Evolutionary conservation across 2,113 vertebrate species (phyloP).

Genomic region (Puffinus mauretanicus): DNA sequence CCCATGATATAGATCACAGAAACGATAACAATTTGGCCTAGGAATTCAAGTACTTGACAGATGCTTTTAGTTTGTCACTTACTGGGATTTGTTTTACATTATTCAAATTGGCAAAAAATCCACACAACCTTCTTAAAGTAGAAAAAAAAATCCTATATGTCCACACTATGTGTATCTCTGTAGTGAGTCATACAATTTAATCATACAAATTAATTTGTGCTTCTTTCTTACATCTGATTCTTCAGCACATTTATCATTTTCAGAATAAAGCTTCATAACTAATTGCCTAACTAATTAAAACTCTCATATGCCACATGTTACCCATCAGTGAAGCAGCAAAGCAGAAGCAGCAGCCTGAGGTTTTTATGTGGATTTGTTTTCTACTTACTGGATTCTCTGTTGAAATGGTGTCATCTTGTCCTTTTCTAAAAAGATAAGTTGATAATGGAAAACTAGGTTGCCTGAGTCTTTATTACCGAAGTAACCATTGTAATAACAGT

Average conservation of each 20-base stretch:
- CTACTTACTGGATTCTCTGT: neutral
- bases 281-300: conserved; percentile 42
- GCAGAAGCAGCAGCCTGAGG: neutral
- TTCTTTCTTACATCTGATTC: neutral
- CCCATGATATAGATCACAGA: neutral
- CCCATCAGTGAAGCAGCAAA: neutral
- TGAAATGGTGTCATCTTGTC: neutral
- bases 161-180: neutral
- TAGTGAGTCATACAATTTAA: neutral
- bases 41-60: neutral
- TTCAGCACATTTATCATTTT: neutral
- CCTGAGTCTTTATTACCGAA: neutral
- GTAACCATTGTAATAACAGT: neutral
- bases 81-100: neutral
- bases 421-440: neutral
- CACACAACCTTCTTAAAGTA: neutral
- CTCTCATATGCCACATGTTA: conserved; percentile 1
- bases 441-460: neutral
- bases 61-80: neutral
- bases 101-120: neutral
- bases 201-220: neutral
- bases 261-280: conserved; percentile 9
- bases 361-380: neutral
- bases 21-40: rapidly evolving
- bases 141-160: neutral